Evolutionary conservation across 2,113 vertebrate genomes (phyloP).

Genomic region (Hucho hucho): DNA sequence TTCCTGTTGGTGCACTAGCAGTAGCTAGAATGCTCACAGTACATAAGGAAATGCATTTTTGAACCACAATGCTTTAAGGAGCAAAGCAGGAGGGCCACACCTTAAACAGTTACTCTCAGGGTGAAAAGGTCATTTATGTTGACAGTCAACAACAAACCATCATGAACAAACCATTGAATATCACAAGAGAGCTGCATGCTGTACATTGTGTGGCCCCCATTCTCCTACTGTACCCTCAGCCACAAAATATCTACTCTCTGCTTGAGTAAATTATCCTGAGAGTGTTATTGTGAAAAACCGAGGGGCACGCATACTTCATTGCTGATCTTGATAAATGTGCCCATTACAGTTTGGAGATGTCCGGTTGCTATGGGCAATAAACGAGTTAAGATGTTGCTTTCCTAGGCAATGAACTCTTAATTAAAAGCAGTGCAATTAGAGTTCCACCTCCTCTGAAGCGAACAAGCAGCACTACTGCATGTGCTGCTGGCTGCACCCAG

Average conservation of each 20-base stretch:
- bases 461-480: conserved; percentile 31
- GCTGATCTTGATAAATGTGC: conserved; percentile 20
- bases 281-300: neutral
- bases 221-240: too few relatives aligned
- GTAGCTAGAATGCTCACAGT: conserved; percentile 21
- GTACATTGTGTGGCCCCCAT: too few relatives aligned
- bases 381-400: conserved; percentile 54
- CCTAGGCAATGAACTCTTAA: conserved; percentile 56
- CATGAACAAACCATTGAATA: too few relatives aligned
- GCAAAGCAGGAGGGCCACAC: conserved; percentile 30
- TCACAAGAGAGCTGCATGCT: too few relatives aligned
- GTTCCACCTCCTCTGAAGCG: conserved; percentile 50
- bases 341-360: conserved; percentile 33
- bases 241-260: too few relatives aligned
- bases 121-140: too few relatives aligned
- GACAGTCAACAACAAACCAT: too few relatives aligned
- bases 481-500: conserved; percentile 37
- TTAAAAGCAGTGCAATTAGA: conserved; percentile 62
- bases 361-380: conserved; percentile 44
- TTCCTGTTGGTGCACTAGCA: too few relatives aligned
- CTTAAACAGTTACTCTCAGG: conserved; percentile 10
- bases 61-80: conserved; percentile 4
- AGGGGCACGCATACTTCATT: neutral
- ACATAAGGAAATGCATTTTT: neutral
- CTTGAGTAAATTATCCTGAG: too few relatives aligned